phyloP scores from a whole-genome alignment of 2,113 vertebrate species.

The Rhinopomastus cyanomelas region DNA sequence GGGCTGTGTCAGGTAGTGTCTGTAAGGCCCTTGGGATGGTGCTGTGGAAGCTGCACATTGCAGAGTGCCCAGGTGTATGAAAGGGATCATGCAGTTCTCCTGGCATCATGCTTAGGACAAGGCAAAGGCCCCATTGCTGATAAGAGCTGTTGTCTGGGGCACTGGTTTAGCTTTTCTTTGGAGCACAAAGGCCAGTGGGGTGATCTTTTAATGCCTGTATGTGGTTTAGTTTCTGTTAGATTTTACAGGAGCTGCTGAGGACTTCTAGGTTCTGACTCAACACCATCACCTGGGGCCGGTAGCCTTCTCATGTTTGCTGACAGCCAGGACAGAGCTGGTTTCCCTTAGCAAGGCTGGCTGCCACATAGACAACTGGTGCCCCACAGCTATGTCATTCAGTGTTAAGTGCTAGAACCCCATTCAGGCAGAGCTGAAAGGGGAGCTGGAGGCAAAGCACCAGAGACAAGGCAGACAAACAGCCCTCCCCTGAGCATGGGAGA shows the following conservation, averaged over 20 bases:
- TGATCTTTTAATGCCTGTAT: background rate
- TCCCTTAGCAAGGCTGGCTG: background rate
- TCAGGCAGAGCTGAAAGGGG: background rate
- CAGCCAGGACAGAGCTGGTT: background rate
- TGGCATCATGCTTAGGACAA: background rate
- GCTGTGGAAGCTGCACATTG: fast-evolving
- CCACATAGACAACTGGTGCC: too few species aligned
- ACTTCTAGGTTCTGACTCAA: background rate
- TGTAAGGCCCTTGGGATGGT: background rate
- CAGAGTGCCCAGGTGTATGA: fast-evolving
- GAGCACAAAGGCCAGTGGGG: background rate
- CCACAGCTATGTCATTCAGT: fast-evolving
- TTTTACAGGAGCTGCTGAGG: background rate
- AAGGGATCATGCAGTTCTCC: background rate
- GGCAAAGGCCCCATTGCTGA: background rate
- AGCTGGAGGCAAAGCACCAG: background rate
- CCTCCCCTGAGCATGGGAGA: background rate
- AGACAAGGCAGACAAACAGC: background rate
- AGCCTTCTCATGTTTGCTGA: background rate
- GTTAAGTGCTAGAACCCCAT: fast-evolving
- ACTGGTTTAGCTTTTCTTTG: background rate
- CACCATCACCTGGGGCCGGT: background rate
- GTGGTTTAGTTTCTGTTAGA: background rate
- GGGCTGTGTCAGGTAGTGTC: background rate
- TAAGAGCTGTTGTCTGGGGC: background rate